These are phyloP conservation scores for Bradynema listronoti DNA, from an alignment of 1,140 invertebrate genomes.

Conservation along the genomic window DNA sequence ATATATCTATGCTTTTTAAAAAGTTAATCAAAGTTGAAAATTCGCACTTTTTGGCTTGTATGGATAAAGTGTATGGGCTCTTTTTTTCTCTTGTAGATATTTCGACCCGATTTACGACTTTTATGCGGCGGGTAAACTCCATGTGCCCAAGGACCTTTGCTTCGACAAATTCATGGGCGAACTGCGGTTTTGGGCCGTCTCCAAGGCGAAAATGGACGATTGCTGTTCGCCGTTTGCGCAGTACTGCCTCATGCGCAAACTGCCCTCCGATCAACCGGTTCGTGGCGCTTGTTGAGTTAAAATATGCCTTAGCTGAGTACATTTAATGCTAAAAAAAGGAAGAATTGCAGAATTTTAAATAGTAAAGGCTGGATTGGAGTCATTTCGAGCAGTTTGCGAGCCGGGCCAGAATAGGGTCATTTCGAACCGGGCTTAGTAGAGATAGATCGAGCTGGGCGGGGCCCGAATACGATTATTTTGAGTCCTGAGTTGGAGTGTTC, in stretches of 20 bases:
- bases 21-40: not conserved
- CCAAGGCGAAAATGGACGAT: slow-evolving; percentile 55
- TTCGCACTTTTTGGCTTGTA: not conserved
- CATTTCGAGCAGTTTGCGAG: too few species aligned
- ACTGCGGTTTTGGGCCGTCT: slow-evolving; percentile 55
- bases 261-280: slow-evolving; percentile 33
- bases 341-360: too few species aligned
- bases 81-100: slow-evolving; percentile 42
- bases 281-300: not conserved
- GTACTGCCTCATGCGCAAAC: slow-evolving; percentile 44
- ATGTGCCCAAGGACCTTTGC: slow-evolving; percentile 56
- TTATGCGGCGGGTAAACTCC: slow-evolving; percentile 56
- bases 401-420: too few species aligned
- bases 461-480: too few species aligned
- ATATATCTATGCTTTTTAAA: slow-evolving; percentile 2
- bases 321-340: too few species aligned
- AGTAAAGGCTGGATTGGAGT: too few species aligned
- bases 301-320: too few species aligned
- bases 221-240: slow-evolving; percentile 57
- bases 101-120: slow-evolving; percentile 58
- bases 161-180: slow-evolving; percentile 58
- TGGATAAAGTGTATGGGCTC: slow-evolving; percentile 2
- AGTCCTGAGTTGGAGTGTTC: too few species aligned
- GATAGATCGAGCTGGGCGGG: too few species aligned
- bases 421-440: too few species aligned